phyloP scores from a whole-genome alignment of 2,797 vertebrate genomes.

The Gambelia wislizenii region DNA sequence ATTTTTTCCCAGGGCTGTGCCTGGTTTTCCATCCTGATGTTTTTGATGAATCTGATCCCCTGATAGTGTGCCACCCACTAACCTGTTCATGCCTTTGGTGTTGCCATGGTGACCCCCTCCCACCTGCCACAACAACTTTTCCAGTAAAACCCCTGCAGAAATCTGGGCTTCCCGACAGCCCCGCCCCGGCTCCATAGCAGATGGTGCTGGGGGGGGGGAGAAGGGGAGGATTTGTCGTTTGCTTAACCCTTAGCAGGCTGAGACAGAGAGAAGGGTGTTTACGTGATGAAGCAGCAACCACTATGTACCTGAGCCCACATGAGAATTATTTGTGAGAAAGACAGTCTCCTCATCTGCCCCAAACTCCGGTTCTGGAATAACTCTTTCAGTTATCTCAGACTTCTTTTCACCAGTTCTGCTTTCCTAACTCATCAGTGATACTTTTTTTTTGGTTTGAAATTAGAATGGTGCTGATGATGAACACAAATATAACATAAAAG shows the following conservation, averaged over 20 bases:
- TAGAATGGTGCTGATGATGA: background rate
- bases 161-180: conserved; percentile 82
- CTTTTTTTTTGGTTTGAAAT: background rate
- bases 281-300: background rate
- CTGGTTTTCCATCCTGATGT: background rate
- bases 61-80: conserved; percentile 55
- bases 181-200: conserved; percentile 66
- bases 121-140: conserved; percentile 79
- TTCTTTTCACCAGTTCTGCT: background rate
- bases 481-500: background rate
- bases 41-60: conserved; percentile 17
- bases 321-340: background rate
- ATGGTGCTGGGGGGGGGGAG: conserved; percentile 51
- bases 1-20: background rate
- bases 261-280: background rate
- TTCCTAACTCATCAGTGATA: background rate
- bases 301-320: background rate
- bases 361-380: background rate
- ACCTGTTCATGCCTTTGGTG: conserved; percentile 71
- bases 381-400: background rate
- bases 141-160: conserved; percentile 82
- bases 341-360: background rate
- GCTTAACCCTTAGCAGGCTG: conserved; percentile 63
- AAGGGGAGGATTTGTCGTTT: conserved; percentile 36
- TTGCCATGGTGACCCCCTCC: conserved; percentile 78